Evolutionary conservation across 2,888 invertebrate genomes (phyloP), one percentile per base, ranked within the genome.

Genomic region (Hirtodrosophila duncani): DNA sequence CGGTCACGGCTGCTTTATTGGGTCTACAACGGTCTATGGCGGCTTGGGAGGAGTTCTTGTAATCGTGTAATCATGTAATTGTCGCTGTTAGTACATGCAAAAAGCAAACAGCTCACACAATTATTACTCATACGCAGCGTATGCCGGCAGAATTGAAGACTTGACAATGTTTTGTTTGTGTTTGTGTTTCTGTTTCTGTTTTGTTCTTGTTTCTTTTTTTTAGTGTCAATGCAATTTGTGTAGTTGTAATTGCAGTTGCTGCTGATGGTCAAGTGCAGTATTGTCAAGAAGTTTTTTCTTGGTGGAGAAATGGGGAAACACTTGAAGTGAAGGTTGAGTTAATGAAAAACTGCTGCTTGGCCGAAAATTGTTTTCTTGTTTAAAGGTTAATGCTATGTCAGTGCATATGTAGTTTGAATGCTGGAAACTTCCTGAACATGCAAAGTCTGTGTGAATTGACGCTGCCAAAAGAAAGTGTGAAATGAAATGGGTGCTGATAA

Each of bases 301-400:
- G 36, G 36, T 58, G 56, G 39, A 46, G 38, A 67, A 71, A 66
- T 65, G 71, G 71, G 72, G 79, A 78, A 72, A 72, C 58, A 74
- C 67, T 50, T 59, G 48, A 14, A 37, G 9, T 21, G 14, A 44
- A 29, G 31, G 14, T 14, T 26, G 26, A 46, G 50, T 48, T 48
- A 36, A 36, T 57, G 56, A 41, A 56, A 56, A 56, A 41, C n/a
- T 21, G 56, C 56, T 57, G 34, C 34, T 21, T 16, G 31, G 21
- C 13, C 17, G 29, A 18, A 13, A 39, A 8, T 33, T 7, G 8
- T 8, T 18, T 33, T 20, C 2, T 11, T 18, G 1, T 41, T 18
- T 11, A 44, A 23, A 55, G 57, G 46, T 39, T 48, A 48, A 56
- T 43, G 30, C 44, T 36, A 55, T 55, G 17, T 18, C 2, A 3